Evolutionary conservation across 2,113 vertebrate genomes (phyloP), one percentile per base, ranked within the genome.

Genomic region (Malaclemys terrapin): DNA sequence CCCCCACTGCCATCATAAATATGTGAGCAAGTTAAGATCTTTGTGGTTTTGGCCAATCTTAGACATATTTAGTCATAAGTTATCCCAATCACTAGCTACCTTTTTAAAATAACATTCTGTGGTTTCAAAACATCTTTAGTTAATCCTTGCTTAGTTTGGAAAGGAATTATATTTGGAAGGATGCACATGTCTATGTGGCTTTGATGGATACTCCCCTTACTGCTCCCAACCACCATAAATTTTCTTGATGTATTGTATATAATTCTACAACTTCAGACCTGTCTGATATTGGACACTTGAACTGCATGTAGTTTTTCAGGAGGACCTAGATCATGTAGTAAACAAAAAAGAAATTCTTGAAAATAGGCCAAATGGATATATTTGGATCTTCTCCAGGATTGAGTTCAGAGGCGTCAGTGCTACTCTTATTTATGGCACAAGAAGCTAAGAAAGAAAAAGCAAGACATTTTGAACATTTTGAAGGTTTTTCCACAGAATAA

Each of bases 101-200:
- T 96, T 95, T 97, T 91, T 92, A 96, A 97, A 97, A 97, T 89
- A 95, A 91, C 86, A 90, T 91, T 95, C 85, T 96, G 93, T 96
- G 93, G 96, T 97, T 97, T 91, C 94, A 96, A 96, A 96, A 96
- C 85, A 89, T 97, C 90, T 97, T 94, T 94, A 88, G 52, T 89
- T 97, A 97, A 96, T 95, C 91, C 89, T 96, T 93, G 65, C 94
- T 96, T 95, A 93, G 92, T 96, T 97, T 96, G 90, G 87, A 96
- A 96, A 94, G 80, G 82, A 92, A 94, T 96, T 96, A 83, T 89
- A 78, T 96, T 96, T 97, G 94, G 95, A 96, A 97, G 65, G 59
- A 96, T 94, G 87, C 86, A 97, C 53, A 84, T 78, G 89, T 90
- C 82, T 69, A 11, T 94, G 93, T 84, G 90, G 91, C 62, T 96